Base-by-base conservation (phyloP, 2,113 vertebrate species). In the Athene noctua region DNA sequence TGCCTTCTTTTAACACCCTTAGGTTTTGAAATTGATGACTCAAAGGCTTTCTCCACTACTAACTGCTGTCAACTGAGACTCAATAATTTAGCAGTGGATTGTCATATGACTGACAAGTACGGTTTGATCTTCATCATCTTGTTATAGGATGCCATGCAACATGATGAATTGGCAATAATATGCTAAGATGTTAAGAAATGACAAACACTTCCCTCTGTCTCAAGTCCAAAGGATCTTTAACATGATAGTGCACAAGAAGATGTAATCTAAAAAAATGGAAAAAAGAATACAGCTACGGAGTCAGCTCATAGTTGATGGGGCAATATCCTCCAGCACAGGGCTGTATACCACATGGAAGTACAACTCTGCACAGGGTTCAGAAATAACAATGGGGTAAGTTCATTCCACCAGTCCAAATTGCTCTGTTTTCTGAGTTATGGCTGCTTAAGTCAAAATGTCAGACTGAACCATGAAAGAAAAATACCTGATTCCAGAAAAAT, bases 81-180 rank as follows among this genome's bases (percentile, higher is more conserved):
- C 86, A 78, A 5, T 90, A 96, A 91, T 92, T 95, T 72, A 93
- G 44, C 61, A 11, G 15, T 61, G 49, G 12, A 80, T 87, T 94
- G 23, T 79, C 42, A 74, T 25, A 57, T 4, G 30, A 65, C 52
- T 82, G 83, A 89, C 80, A 87, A 93, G 40, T 12, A 72, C 72
- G 13, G 44, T 72, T 42, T 79, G 72, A 79, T 84, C 67, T 77
- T 78, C 86, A 73, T 44, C 82, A 80, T 88, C 47, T 55, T 7
- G 0, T 80, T 63, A 51, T 3, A 79, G 34, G 18, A 74, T 58
- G 68, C 52, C 86, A 49, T 15, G 57, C 2, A 2, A 77, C 4
- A 6, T 58, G 42, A 74, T 11, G 30, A 91, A 58, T 15, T 22
- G 4, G 2, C 71, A 90, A n/a, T 47, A 92, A 86, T 19, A 71